Conservation (phyloP, 1,140 invertebrate genomes). For the Drosophila mauritiana region DNA sequence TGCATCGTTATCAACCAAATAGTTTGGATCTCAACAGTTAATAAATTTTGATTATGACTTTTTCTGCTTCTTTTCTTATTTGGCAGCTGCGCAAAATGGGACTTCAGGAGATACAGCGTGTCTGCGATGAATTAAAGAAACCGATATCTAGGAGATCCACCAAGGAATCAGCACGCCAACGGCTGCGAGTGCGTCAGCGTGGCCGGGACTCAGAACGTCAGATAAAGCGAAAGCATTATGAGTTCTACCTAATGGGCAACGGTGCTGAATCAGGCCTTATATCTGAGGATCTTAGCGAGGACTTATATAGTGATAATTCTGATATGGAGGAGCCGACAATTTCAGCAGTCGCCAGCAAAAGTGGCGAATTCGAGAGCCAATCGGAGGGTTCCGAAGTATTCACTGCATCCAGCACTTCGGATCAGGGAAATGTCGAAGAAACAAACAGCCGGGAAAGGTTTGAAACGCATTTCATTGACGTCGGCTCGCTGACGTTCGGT, state of each 20-base stretch:
- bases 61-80: not conserved
- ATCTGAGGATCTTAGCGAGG: not conserved
- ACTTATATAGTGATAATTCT: not conserved
- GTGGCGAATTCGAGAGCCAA: not conserved
- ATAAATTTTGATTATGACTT: not conserved
- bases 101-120: slow-evolving; percentile 39
- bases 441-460: not conserved
- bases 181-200: not conserved
- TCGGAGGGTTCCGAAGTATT: slow-evolving; percentile 22
- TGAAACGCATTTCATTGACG: slow-evolving; percentile 76
- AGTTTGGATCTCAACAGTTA: too few relatives aligned
- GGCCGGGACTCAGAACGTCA: not conserved
- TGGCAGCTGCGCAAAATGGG: slow-evolving; percentile 55
- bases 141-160: not conserved
- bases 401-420: slow-evolving; percentile 8
- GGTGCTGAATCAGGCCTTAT: not conserved
- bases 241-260: slow-evolving; percentile 4
- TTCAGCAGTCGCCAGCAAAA: not conserved
- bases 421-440: not conserved
- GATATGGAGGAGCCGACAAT: too few relatives aligned
- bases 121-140: slow-evolving; percentile 2
- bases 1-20: too few relatives aligned
- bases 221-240: slow-evolving; percentile 8
- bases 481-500: slow-evolving; percentile 75
- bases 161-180: not conserved